These are phyloP conservation scores for Gorsachius goisagi DNA, from an alignment of 2,113 vertebrate genomes.

Conservation along the genomic window DNA sequence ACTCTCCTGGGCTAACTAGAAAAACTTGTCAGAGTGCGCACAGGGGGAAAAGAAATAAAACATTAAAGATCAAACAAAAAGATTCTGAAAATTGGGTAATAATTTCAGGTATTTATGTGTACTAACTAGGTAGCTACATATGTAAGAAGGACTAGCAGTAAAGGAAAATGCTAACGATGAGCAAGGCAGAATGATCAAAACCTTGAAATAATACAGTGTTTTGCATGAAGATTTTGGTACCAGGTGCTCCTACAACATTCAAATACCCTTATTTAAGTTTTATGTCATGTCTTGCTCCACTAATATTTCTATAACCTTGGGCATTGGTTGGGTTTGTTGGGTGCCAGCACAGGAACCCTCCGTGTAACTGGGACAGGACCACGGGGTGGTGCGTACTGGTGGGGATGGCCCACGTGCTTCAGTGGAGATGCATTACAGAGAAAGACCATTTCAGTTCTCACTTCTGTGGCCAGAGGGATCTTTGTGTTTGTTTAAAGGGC, in stretches of 20 bases:
- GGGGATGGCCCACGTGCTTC: background rate
- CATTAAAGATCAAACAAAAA: constrained; percentile 20
- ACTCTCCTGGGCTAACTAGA: constrained; percentile 1
- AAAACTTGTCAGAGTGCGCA: background rate
- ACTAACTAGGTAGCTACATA: background rate
- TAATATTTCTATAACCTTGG: background rate
- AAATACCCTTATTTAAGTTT: background rate
- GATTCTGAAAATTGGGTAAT: background rate
- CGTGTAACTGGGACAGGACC: rapidly evolving
- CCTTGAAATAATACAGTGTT: background rate
- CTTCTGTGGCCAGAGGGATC: constrained; percentile 1
- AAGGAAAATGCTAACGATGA: background rate
- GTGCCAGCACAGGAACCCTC: background rate
- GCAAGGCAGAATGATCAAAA: background rate
- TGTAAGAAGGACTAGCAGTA: background rate
- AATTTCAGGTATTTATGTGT: background rate
- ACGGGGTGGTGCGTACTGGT: rapidly evolving
- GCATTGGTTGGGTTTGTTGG: background rate
- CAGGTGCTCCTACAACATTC: background rate
- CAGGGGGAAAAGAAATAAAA: background rate
- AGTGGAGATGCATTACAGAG: background rate
- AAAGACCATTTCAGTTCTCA: background rate
- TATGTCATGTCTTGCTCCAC: background rate
- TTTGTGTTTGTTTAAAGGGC: background rate
- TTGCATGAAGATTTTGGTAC: background rate